Evolutionary conservation across 2,113 vertebrate genomes (phyloP), one percentile per base, ranked within the genome.

Genomic region (Excalfactoria chinensis): DNA sequence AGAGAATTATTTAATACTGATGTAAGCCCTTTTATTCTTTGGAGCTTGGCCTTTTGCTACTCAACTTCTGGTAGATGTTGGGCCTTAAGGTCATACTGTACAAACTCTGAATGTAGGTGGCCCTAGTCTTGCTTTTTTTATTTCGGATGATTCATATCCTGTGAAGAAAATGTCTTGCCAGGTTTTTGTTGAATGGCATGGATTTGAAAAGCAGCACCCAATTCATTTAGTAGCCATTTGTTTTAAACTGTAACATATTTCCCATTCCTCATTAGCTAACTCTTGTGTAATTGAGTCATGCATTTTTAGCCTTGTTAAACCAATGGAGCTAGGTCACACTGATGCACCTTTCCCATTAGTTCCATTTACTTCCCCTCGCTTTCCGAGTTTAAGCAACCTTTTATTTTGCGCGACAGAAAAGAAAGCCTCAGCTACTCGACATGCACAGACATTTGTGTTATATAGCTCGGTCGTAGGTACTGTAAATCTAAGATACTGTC

Each of bases 71-170:
- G 97, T 98, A 97, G 97, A 98, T 97, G 91, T 97, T 97, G 97
- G 97, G 96, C 98, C 97, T 97, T 84, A 91, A 98, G 98, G 98
- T 98, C 98, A 98, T 98, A 98, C 97, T 98, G 98, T 98, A 98
- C 97, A 98, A 98, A 98, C 97, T 97, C 97, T 98, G 97, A 97
- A 96, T 95, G 98, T 98, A 98, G 98, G 98, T 98, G 98, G 98
- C 97, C 98, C 93, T 95, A 93, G 95, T 97, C 96, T 94, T 91
- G 86, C 89, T 96, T 96, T 97, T 98, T 97, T 97, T 94, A 97
- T 97, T 96, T 88, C 7, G 37, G 93, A 96, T 98, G 98, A 98
- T 98, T 98, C 98, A 98, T 98, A 96, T 96, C 96, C 97, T 98
- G 97, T 95, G 97, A 97, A 98, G 97, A 98, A 97, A 98, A 97